Base-by-base conservation (phyloP, 1,140 invertebrate genomes). In the Schlechtendalia chinensis region DNA sequence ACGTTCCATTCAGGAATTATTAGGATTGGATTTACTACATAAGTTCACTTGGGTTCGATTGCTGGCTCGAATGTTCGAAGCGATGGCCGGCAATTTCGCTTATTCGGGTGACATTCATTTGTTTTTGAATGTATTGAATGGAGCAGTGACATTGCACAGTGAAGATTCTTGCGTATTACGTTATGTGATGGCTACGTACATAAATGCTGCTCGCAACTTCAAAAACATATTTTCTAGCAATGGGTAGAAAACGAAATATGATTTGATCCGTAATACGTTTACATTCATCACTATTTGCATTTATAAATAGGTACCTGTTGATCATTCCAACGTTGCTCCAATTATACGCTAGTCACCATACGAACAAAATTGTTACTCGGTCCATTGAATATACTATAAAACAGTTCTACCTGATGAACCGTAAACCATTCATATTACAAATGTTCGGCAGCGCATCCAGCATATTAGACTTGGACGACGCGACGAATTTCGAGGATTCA, bases 221-320 rank as follows among this genome's bases (percentile, higher is more conserved):
- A 99, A 98, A 86, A 98, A 98, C 84, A 96, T 99, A 72, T 99
- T 99, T 86, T 97, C 97, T 10, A 96, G 94, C 8, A 98, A 98
- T 86, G 97, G 97, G 90, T 94, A 87, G 32, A 4, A 4, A 39
- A 32, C 17, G 19, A 19, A 19, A 11, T 1, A 71, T 11, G 27
- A 27, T 32, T 14, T 5, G 2, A n/a, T 29, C 2, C 27, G 11
- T 12, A 17, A 4, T 12, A 5, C n/a, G 14, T 19, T 50, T 10
- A 0, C 29, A 11, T 54, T 67, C 47, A 69, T 54, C 45, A 11
- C 17, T 19, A 22, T 58, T 61, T 50, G 19, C 14, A 61, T 67
- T 69, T 87, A 82, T 8, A n/a, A n/a, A n/a, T 85, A 94, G 94
- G 6, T 99, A 98, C 85, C 88, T 98, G 39, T 88, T 98, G 82